phyloP scores from a whole-genome alignment of 2,113 vertebrate genomes.

The Pycnonotus jocosus region DNA sequence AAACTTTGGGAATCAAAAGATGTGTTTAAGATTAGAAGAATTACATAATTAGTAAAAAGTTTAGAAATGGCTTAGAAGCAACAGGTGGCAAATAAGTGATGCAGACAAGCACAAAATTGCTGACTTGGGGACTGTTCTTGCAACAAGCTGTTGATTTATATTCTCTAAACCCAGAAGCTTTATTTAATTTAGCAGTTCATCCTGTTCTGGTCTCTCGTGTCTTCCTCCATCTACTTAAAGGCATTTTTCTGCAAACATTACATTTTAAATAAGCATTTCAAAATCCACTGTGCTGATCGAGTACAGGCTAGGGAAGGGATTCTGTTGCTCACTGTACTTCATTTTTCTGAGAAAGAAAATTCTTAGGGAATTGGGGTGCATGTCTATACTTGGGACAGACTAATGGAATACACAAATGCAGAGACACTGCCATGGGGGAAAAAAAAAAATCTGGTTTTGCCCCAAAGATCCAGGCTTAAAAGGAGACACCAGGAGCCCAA shows the following conservation, averaged over 20 bases:
- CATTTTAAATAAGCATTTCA: neutral
- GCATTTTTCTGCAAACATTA: neutral
- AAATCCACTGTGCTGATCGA: neutral
- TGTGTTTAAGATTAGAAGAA: neutral
- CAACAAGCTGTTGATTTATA: neutral
- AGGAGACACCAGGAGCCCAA: neutral
- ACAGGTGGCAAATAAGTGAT: neutral
- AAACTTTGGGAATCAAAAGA: neutral
- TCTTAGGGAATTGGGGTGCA: accelerated
- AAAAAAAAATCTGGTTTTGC: neutral
- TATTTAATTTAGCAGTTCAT: conserved; percentile 16
- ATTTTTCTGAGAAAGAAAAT: neutral
- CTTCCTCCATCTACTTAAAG: neutral
- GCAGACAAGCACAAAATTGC: neutral
- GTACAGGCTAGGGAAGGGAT: neutral
- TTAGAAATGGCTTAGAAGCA: neutral
- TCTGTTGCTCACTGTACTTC: neutral
- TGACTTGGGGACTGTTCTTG: neutral
- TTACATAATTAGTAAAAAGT: neutral
- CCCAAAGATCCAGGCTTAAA: neutral
- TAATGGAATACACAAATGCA: neutral
- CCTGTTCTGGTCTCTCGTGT: neutral
- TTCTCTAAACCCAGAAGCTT: neutral
- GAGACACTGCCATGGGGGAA: neutral
- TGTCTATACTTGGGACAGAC: neutral